These are phyloP conservation scores for Himalopsyche tibetana DNA, from an alignment of 2,888 invertebrate genomes.

Conservation along the genomic window DNA sequence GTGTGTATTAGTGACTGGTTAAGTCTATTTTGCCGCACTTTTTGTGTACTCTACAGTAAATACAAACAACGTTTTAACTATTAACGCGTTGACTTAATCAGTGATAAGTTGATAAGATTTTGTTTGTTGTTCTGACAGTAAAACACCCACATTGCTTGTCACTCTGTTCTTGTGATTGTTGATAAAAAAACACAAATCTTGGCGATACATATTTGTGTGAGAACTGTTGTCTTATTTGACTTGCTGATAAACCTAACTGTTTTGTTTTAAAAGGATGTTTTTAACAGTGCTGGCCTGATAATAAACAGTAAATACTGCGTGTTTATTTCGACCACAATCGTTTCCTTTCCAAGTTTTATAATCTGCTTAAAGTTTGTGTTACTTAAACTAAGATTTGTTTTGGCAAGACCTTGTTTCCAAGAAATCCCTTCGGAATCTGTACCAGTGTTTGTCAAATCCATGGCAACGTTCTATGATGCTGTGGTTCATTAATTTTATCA, in stretches of 20 bases:
- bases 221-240: not conserved
- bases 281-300: constrained; percentile 6
- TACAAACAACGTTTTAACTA: no score
- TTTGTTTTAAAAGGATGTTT: constrained; percentile 22
- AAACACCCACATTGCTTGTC: not conserved
- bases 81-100: no score
- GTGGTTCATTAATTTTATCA: not conserved
- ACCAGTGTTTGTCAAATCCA: not conserved
- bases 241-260: not conserved
- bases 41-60: no score
- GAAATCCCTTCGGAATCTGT: not conserved
- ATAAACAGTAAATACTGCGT: not conserved
- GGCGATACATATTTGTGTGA: not conserved
- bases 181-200: not conserved
- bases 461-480: not conserved
- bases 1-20: no score
- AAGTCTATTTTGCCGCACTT: no score
- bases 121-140: no score
- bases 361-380: not conserved
- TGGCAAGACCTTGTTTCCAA: not conserved
- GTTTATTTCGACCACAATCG: not conserved
- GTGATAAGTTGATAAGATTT: no score
- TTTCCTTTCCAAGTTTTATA: not conserved
- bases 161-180: not conserved
- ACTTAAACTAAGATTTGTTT: not conserved